Base-by-base conservation (phyloP, 1,140 invertebrate species). In the Pogonomyrmex barbatus region DNA sequence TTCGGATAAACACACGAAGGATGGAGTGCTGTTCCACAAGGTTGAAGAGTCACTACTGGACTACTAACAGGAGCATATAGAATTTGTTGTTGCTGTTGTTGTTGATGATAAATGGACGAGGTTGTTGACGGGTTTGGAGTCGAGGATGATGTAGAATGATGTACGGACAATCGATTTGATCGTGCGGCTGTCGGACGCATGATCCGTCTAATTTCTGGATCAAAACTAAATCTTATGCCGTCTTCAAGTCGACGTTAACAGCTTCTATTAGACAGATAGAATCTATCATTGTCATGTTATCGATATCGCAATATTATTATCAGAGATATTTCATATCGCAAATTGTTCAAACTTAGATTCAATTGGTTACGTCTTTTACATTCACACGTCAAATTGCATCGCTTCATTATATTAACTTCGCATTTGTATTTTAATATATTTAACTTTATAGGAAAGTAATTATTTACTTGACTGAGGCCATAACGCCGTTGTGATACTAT, bases 141-240 rank as follows among this genome's bases (percentile, higher is more conserved):
- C 36, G 91, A 75, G 24, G 92, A 87, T 83, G 68, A 60, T n/a
- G 56, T 70, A 9, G 70, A n/a, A 42, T 82, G 42, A 86, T 92
- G 89, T 83, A 91, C 78, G 47, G 87, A 91, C 86, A 93, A 93
- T 90, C 91, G 93, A 89, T 87, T 92, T 36, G 91, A 87, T 90
- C 92, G 92, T 75, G 89, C 81, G 71, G 91, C 86, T 36, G 91
- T 86, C 68, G 93, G 90, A 90, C 93, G 93, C 93, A 94, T 94
- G 93, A 90, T 94, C 92, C 84, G 87, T 83, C 84, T 82, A 56
- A 82, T 84, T 24, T 39, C 67, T 56, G 67, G 45, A 67, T 89
- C 87, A 85, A 86, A 88, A 82, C 39, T 60, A 33, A 90, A 87
- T 88, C 62, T 76, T 76, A 52, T 70, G 54, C 65, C 63, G 58